These are phyloP conservation scores for Ctenochaetus hawaiiensis DNA, from an alignment of 2,797 vertebrate genomes.

Conservation along the genomic window DNA sequence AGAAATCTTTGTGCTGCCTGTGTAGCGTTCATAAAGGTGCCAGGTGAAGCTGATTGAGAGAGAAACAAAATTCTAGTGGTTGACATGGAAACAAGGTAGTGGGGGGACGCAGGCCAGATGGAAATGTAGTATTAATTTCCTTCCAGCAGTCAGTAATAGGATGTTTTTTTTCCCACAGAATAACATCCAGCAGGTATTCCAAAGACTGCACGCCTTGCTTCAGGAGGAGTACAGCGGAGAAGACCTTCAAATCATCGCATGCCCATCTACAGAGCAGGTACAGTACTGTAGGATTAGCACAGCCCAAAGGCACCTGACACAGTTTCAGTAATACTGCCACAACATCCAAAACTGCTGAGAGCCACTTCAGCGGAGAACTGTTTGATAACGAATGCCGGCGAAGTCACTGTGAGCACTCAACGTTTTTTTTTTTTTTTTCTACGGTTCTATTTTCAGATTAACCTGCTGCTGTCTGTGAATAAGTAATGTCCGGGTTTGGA, in stretches of 20 bases:
- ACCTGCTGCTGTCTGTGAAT: constrained; percentile 91
- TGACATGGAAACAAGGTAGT: constrained; percentile 83
- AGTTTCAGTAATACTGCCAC: constrained; percentile 56
- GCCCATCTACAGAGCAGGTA: constrained; percentile 93
- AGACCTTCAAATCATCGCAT: constrained; percentile 95
- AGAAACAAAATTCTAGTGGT: constrained; percentile 67
- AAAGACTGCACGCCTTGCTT: constrained; percentile 92
- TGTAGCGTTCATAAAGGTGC: constrained; percentile 67
- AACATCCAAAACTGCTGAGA: constrained; percentile 59
- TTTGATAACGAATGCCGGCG: constrained; percentile 51
- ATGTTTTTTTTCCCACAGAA: constrained; percentile 82
- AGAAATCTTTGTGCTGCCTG: constrained; percentile 68
- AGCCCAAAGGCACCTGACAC: constrained; percentile 50
- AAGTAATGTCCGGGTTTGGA: constrained; percentile 83
- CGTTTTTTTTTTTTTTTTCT: constrained; percentile 13
- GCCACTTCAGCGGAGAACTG: constrained; percentile 49
- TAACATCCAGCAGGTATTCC: constrained; percentile 97
- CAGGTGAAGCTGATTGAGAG: constrained; percentile 71
- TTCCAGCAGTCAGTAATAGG: constrained; percentile 69
- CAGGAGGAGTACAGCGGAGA: constrained; percentile 96
- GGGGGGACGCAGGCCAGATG: constrained; percentile 69
- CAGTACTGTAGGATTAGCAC: constrained; percentile 35
- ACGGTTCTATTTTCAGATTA: constrained; percentile 88
- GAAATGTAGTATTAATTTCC: constrained; percentile 76
- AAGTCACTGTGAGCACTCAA: constrained; percentile 51